Conservation (phyloP, 2,113 vertebrate species). For the Corythornis madagascariensis region DNA sequence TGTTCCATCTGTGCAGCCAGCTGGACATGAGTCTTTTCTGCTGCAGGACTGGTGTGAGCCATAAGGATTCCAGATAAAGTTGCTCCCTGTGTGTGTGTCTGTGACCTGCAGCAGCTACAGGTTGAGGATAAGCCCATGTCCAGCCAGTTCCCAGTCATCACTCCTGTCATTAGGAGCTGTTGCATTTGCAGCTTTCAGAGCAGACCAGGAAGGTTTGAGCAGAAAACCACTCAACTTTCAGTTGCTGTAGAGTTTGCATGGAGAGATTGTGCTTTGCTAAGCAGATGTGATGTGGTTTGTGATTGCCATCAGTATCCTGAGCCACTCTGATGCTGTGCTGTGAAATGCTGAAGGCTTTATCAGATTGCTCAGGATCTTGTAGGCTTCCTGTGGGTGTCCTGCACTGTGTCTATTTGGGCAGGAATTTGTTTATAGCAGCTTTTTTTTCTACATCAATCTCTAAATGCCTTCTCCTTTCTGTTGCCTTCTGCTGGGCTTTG, state of each 20-base stretch:
- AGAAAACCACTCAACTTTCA: background rate
- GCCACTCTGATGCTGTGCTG: background rate
- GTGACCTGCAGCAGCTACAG: background rate
- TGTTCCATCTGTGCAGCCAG: background rate
- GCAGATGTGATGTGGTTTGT: background rate
- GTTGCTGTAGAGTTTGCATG: background rate
- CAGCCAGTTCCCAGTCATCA: background rate
- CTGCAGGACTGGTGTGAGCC: background rate
- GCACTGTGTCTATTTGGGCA: background rate
- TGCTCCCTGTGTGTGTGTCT: background rate
- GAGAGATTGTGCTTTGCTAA: background rate
- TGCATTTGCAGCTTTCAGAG: background rate
- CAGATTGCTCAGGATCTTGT: background rate
- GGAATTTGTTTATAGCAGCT: background rate
- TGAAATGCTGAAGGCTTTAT: background rate
- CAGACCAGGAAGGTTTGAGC: background rate
- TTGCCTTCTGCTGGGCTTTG: background rate
- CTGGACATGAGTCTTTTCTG: background rate
- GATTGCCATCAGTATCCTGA: background rate
- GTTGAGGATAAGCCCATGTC: background rate
- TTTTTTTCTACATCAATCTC: background rate
- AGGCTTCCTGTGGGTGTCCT: constrained; percentile 1
- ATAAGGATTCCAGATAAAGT: background rate
- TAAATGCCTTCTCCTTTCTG: background rate
- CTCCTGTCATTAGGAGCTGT: background rate